A percentile compares a stretch with the other conserved stretches of the same genome.
phyloP scores from a whole-genome alignment of 2,888 invertebrate genomes.

The Galeopsomyia nigrocyanea region DNA sequence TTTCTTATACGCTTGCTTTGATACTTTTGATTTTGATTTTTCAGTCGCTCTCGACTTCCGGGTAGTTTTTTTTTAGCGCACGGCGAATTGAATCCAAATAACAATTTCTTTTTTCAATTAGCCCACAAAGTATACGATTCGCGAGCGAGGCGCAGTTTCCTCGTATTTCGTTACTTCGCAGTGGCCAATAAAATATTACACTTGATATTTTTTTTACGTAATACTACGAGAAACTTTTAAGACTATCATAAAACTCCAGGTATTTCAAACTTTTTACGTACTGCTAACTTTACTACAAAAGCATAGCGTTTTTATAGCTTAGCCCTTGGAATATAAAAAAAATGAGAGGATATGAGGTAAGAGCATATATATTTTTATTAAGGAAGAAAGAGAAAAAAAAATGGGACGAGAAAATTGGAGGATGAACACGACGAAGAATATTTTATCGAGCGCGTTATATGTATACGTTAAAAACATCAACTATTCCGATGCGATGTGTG shows the following conservation, averaged over 20 bases:
- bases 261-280: slow-evolving; percentile 13
- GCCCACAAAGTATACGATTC: no score
- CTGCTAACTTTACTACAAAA: slow-evolving; percentile 18
- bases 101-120: neutral
- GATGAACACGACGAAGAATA: neutral
- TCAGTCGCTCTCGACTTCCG: slow-evolving; percentile 13
- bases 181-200: slow-evolving; percentile 38
- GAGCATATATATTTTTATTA: slow-evolving; percentile 1
- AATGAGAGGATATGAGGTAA: slow-evolving; percentile 2
- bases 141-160: neutral
- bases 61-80: neutral
- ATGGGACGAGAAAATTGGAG: neutral
- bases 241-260: slow-evolving; percentile 19
- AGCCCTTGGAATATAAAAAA: neutral
- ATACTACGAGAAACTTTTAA: slow-evolving; percentile 25
- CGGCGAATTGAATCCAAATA: no score
- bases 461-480: no score
- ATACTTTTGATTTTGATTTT: no score
- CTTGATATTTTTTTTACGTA: slow-evolving; percentile 9
- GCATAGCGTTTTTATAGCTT: slow-evolving; percentile 22
- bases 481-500: no score
- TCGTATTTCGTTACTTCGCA: slow-evolving; percentile 32
- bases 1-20: neutral
- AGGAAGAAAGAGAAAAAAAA: neutral
- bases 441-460: no score